phyloP scores from a whole-genome alignment of 2,888 invertebrate genomes.

The Hirtodrosophila histrioides region DNA sequence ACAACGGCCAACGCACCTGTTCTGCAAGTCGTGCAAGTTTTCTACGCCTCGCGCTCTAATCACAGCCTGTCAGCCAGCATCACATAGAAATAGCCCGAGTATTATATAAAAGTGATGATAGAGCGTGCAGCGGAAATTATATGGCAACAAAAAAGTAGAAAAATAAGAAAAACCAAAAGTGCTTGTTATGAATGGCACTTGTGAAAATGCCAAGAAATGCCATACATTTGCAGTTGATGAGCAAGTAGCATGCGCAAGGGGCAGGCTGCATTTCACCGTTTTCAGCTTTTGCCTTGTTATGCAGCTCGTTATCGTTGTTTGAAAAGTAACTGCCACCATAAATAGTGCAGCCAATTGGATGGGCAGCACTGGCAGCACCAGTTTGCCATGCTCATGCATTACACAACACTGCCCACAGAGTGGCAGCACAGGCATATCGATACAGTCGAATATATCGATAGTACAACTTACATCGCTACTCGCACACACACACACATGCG shows the following conservation, averaged over 20 bases:
- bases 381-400: neutral
- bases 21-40: conserved; percentile 69
- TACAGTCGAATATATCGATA: conserved; percentile 28
- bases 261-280: conserved; percentile 33
- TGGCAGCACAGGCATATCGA: conserved; percentile 18
- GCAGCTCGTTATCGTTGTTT: conserved; percentile 23
- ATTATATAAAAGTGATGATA: conserved; percentile 71
- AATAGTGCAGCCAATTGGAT: neutral
- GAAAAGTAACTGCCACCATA: conserved; percentile 38
- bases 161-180: conserved; percentile 46
- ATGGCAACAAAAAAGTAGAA: conserved; percentile 29
- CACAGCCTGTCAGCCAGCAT: conserved; percentile 38
- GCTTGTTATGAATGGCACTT: conserved; percentile 47
- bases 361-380: conserved; percentile 15
- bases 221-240: conserved; percentile 35
- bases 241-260: conserved; percentile 7
- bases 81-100: conserved; percentile 46
- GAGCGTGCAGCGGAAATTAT: conserved; percentile 59
- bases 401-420: conserved; percentile 20
- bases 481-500: conserved; percentile 39
- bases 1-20: conserved; percentile 61
- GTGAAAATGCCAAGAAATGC: conserved; percentile 35
- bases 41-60: conserved; percentile 57
- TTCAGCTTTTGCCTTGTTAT: conserved; percentile 14
- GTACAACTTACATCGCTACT: conserved; percentile 38